Evolutionary conservation across 2,113 vertebrate species (phyloP).

Genomic region (Paralichthys olivaceus): DNA sequence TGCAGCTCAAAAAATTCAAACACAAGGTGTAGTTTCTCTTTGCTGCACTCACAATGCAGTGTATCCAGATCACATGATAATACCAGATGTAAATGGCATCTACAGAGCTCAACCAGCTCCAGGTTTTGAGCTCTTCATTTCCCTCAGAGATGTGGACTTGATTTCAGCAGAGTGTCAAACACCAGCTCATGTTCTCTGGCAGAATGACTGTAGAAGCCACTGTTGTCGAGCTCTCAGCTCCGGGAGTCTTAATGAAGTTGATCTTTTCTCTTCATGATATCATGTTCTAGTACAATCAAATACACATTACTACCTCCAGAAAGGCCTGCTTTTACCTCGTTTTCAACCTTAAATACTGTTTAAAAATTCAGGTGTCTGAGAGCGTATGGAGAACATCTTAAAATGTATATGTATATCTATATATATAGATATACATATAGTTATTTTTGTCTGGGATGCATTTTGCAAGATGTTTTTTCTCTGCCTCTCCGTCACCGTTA

Average conservation of each 20-base stretch:
- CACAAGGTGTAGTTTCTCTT: neutral
- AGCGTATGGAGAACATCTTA: constrained; percentile 91
- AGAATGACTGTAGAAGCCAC: constrained; percentile 73
- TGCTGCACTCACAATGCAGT: neutral
- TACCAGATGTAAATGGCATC: neutral
- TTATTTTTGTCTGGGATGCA: constrained; percentile 96
- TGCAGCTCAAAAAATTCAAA: no score
- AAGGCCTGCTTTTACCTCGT: constrained; percentile 96
- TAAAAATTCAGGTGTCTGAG: constrained; percentile 85
- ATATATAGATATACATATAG: constrained; percentile 80
- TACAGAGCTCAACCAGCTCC: constrained; percentile 1
- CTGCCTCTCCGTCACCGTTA: constrained; percentile 86
- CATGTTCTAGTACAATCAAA: constrained; percentile 92
- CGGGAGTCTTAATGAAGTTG: constrained; percentile 84
- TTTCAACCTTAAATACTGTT: constrained; percentile 90
- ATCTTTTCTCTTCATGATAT: constrained; percentile 83
- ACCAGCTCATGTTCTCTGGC: constrained; percentile 13
- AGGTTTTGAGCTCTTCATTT: neutral
- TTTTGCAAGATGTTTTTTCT: constrained; percentile 94
- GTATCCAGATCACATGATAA: neutral
- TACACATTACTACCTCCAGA: constrained; percentile 95
- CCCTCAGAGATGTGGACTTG: neutral
- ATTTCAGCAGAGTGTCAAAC: constrained; percentile 1
- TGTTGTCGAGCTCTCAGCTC: constrained; percentile 76
- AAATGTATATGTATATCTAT: constrained; percentile 80